phyloP scores from a whole-genome alignment of 2,113 vertebrate genomes.

The Gallinago undulata region DNA sequence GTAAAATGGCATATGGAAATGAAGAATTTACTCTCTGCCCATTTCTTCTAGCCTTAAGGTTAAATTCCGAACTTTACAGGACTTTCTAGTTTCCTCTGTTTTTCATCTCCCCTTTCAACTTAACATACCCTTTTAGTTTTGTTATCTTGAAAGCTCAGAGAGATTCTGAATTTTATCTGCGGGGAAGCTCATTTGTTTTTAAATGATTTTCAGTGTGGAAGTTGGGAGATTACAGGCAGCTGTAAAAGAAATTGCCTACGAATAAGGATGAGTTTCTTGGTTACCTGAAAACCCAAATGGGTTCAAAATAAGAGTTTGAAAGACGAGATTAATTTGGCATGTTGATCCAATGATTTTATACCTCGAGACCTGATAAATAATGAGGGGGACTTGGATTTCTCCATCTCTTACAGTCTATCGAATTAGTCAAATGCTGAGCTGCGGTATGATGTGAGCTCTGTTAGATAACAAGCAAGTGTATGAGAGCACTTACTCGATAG shows the following conservation, averaged over 20 bases:
- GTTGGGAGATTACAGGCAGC: conserved; percentile 29
- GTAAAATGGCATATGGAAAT: background rate
- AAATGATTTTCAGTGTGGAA: conserved; percentile 58
- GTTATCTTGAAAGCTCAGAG: conserved; percentile 19
- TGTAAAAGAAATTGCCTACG: conserved; percentile 22
- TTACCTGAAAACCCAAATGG: conserved; percentile 24
- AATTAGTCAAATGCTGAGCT: background rate
- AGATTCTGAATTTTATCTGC: conserved; percentile 28
- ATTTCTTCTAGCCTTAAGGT: conserved; percentile 12
- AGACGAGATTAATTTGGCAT: background rate
- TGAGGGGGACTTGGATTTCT: background rate
- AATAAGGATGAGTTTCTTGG: conserved; percentile 42
- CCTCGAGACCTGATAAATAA: background rate
- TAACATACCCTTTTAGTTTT: background rate
- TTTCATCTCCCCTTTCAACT: background rate
- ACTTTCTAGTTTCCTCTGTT: background rate
- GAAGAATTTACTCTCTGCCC: background rate
- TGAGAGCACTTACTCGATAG: background rate
- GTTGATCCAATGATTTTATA: background rate
- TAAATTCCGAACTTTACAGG: conserved; percentile 27
- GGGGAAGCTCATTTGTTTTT: conserved; percentile 53
- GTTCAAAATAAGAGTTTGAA: background rate
- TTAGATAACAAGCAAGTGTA: accelerated
- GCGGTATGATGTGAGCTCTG: accelerated
- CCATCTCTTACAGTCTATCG: background rate